Evolutionary conservation across 1,140 invertebrate species (phyloP), one percentile per base, ranked within the genome.

Genomic region (Cyclina sinensis): DNA sequence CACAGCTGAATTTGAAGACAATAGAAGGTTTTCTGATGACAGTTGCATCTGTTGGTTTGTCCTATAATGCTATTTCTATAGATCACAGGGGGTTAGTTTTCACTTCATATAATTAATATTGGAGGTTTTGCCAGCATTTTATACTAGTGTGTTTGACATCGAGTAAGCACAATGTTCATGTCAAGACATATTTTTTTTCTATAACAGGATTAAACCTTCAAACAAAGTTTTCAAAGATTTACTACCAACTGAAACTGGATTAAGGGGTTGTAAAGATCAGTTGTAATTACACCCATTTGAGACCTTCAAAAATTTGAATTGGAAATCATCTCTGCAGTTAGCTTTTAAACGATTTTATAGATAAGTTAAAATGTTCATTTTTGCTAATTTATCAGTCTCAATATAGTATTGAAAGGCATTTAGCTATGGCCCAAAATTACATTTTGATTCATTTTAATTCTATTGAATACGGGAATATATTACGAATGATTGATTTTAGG

Each of bases 401-500:
- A 51, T 32, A 27, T 27, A n/a, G 27, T 54, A 78, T 51, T 48
- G 27, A 51, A 78, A 21, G 27, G 32, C 24, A 9, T 78, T 78
- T 78, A 78, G 43, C 46, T 21, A 48, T n/a, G 24, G 4, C 21
- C 43, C 12, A 32, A 35, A 46, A 84, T 73, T 84, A 84, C 48
- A 5, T 73, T 84, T 74, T 84, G 46, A 84, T 84, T n/a, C 82
- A 35, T 27, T 51, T 83, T 70, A 84, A 70, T 84, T 39, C 62
- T 39, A 84, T 84, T 84, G 43, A 73, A 73, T 73, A 32, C 18
- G 27, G 62, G 82, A 84, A 74, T 84, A 84, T 54, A 84, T 73
- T 84, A 54, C 82, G 35, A 16, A n/a, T 84, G 82, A 84, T 70
- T 83, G 81, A 84, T 84, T 51, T 73, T 70, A 43, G 82, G 35